Percentiles rank a stretch among this genome's conserved stretches.
These are phyloP conservation scores for Holacanthus passer DNA, from an alignment of 2,113 vertebrate genomes.

Conservation along the genomic window DNA sequence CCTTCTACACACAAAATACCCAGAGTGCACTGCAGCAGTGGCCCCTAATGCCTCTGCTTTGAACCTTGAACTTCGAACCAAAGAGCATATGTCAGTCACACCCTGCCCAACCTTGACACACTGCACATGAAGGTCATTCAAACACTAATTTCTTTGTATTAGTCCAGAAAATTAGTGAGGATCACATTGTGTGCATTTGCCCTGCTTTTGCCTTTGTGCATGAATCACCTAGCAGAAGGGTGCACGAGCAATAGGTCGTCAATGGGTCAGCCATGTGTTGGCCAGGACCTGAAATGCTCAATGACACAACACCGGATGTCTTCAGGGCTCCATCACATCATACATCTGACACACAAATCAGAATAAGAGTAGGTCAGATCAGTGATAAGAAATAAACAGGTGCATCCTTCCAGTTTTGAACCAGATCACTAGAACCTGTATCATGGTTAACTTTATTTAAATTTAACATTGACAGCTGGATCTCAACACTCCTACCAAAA, in stretches of 20 bases:
- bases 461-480: not conserved
- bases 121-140: not conserved
- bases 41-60: constrained; percentile 35
- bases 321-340: not conserved
- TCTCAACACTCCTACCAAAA: not conserved
- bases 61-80: constrained; percentile 60
- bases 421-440: too few species aligned
- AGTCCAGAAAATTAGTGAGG: too few species aligned
- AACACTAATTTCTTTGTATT: not conserved
- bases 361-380: not conserved
- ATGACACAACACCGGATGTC: constrained; percentile 29
- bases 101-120: not conserved
- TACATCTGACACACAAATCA: not conserved
- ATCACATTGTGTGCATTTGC: not conserved
- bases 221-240: not conserved
- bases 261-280: constrained; percentile 14
- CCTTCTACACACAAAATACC: constrained; percentile 34
- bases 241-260: not conserved
- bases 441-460: too few species aligned
- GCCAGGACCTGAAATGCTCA: constrained; percentile 5
- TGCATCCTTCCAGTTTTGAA: not conserved
- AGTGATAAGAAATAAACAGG: not conserved
- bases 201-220: not conserved
- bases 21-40: constrained; percentile 55
- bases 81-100: not conserved